Evolutionary conservation across 1,140 invertebrate species (phyloP).

Genomic region (Brachionus koreanus): DNA sequence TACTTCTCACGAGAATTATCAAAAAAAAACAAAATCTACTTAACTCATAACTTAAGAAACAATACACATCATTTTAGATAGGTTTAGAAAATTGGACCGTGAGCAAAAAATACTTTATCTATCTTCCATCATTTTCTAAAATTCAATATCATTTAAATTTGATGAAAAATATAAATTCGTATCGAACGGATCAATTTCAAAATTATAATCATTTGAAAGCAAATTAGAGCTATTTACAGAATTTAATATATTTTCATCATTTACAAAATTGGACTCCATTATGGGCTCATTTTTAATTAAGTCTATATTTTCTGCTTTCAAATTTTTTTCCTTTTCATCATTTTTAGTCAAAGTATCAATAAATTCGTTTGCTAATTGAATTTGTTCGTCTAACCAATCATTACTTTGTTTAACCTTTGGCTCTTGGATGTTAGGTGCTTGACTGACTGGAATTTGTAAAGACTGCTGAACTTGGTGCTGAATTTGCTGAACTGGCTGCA

Average conservation of each 20-base stretch:
- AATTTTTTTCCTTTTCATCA: constrained; percentile 8
- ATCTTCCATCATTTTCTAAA: background rate
- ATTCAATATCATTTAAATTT: constrained; percentile 38
- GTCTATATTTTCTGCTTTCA: background rate
- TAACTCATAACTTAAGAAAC: background rate
- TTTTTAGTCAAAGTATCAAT: constrained; percentile 25
- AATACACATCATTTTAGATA: background rate
- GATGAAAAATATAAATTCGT: constrained; percentile 36
- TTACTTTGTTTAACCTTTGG: background rate
- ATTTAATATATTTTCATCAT: background rate
- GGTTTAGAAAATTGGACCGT: background rate
- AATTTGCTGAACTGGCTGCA: background rate
- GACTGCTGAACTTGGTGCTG: background rate
- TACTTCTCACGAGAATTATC: background rate
- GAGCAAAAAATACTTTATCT: background rate
- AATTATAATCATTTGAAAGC: constrained; percentile 15
- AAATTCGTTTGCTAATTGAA: constrained; percentile 32
- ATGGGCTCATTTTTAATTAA: background rate
- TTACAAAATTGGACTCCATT: background rate
- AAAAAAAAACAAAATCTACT: background rate
- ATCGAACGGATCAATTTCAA: constrained; percentile 36
- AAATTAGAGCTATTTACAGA: background rate
- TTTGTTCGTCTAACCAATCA: constrained; percentile 27
- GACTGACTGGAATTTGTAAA: background rate
- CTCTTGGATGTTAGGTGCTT: background rate